A percentile compares a stretch with the other conserved stretches of the same genome.
phyloP scores from a whole-genome alignment of 2,888 invertebrate species.

The Synanthedon tipuliformis region DNA sequence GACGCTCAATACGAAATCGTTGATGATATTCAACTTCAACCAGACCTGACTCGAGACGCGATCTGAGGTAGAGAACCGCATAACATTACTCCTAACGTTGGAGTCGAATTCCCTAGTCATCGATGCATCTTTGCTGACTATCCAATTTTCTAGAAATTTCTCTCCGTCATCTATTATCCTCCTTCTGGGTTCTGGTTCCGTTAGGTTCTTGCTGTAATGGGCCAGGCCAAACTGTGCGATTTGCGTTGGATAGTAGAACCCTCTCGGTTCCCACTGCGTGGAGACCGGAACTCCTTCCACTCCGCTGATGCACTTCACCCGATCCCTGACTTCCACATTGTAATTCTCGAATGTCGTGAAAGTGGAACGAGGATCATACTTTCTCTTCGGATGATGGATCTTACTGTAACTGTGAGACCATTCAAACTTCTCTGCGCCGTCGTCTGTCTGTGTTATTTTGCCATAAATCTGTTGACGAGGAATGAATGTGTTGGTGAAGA shows the following conservation, averaged over 20 bases:
- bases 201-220: constrained; percentile 95
- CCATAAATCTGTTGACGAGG: constrained; percentile 77
- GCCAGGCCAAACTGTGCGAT: constrained; percentile 98
- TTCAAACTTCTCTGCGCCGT: constrained; percentile 85
- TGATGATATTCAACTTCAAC: constrained; percentile 62
- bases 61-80: constrained; percentile 81
- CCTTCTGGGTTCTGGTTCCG: constrained; percentile 83
- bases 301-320: constrained; percentile 96
- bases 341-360: constrained; percentile 98
- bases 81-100: constrained; percentile 69
- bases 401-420: constrained; percentile 96
- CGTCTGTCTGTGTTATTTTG: constrained; percentile 78
- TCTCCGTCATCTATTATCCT: constrained; percentile 81
- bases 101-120: constrained; percentile 73
- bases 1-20: constrained; percentile 81
- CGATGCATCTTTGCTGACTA: constrained; percentile 76
- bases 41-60: constrained; percentile 76
- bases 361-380: constrained; percentile 89
- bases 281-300: constrained; percentile 94
- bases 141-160: constrained; percentile 76
- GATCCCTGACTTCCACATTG: constrained; percentile 95
- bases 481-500: too few species aligned
- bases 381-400: constrained; percentile 87
- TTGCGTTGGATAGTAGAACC: constrained; percentile 98
- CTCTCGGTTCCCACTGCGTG: constrained; percentile 96